A percentile compares a stretch with the other conserved stretches of the same genome.
Conservation (phyloP, 1,140 invertebrate genomes). For the Pachyrhynchus sulphureomaculatus region DNA sequence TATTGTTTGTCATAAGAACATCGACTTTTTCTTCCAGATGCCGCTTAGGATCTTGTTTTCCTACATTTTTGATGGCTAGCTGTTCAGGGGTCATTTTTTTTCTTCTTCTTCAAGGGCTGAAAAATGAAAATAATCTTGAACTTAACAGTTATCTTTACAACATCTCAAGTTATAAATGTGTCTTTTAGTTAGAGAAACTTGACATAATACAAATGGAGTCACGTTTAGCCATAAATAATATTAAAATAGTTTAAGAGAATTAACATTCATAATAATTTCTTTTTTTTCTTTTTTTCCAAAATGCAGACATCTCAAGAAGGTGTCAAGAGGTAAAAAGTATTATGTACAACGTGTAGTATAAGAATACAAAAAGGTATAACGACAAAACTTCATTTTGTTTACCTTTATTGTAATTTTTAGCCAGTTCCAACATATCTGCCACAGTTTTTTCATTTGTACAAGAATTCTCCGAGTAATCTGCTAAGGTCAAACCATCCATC, state of each 20-base stretch:
- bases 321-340: not conserved
- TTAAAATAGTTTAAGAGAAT: not conserved
- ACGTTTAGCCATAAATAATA: too few species aligned
- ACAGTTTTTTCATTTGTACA: slow-evolving; percentile 89
- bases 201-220: too few species aligned
- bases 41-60: slow-evolving; percentile 99
- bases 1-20: slow-evolving; percentile 95
- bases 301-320: too few species aligned
- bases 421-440: slow-evolving; percentile 94
- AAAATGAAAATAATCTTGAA: not conserved
- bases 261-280: not conserved
- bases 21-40: slow-evolving; percentile 99
- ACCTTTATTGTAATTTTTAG: slow-evolving; percentile 96
- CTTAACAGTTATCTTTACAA: not conserved
- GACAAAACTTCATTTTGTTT: too few species aligned
- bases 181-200: not conserved
- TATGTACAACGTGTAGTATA: too few species aligned
- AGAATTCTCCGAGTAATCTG: slow-evolving; percentile 95
- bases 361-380: not conserved
- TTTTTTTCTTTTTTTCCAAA: too few species aligned
- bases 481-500: slow-evolving; percentile 96
- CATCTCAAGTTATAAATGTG: not conserved
- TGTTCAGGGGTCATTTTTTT: slow-evolving; percentile 98
- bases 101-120: slow-evolving; percentile 97
- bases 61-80: slow-evolving; percentile 98